Conservation (phyloP, 2,797 vertebrate species). For the Cetoscarus ocellatus region DNA sequence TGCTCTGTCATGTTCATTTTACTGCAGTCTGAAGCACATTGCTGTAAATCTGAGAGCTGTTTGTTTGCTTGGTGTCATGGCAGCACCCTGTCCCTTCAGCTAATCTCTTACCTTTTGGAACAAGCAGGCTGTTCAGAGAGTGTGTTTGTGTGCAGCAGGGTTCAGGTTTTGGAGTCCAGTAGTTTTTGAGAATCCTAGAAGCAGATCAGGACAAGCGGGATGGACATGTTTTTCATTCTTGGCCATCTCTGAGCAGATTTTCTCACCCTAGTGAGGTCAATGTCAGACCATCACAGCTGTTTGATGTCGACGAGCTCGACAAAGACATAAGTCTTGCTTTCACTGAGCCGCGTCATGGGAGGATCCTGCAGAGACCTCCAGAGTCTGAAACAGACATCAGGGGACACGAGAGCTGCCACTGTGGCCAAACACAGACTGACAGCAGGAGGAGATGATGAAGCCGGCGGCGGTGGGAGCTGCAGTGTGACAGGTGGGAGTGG, state of each 20-base stretch:
- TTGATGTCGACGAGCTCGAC: slow-evolving; percentile 55
- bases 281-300: slow-evolving; percentile 33
- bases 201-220: slow-evolving; percentile 3
- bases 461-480: slow-evolving; percentile 29
- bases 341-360: slow-evolving; percentile 36
- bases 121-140: too few relatives aligned
- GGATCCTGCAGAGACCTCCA: slow-evolving; percentile 47
- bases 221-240: slow-evolving; percentile 9
- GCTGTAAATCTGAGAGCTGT: background rate
- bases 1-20: background rate
- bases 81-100: too few relatives aligned
- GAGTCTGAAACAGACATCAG: slow-evolving; percentile 32
- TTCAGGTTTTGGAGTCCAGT: background rate
- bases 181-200: background rate
- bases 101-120: too few relatives aligned
- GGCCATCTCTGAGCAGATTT: slow-evolving; percentile 8
- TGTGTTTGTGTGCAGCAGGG: background rate
- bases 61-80: background rate
- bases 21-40: background rate
- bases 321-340: slow-evolving; percentile 48
- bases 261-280: slow-evolving; percentile 10
- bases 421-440: slow-evolving; percentile 52
- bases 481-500: slow-evolving; percentile 49
- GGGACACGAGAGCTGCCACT: slow-evolving; percentile 32
- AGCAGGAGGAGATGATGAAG: slow-evolving; percentile 44